Conservation (phyloP, 2,113 vertebrate species). For the Chloebia gouldiae region DNA sequence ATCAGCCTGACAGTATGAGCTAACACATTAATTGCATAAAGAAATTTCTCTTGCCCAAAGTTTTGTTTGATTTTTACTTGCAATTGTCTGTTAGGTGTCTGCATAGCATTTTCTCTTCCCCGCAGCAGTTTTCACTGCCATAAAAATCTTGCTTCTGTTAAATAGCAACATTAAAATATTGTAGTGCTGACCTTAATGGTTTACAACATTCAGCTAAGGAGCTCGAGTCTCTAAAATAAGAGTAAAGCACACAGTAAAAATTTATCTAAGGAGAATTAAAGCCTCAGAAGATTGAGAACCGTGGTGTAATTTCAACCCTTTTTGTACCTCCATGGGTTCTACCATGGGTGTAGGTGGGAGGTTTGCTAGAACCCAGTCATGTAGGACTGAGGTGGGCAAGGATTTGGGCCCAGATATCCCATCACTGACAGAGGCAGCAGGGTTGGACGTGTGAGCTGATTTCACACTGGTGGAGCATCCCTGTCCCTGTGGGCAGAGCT, state of each 20-base stretch:
- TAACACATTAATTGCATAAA: constrained; percentile 41
- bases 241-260: background rate
- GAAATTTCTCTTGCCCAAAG: constrained; percentile 38
- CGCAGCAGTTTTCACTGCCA: background rate
- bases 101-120: background rate
- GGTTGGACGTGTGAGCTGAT: background rate
- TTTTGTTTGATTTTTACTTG: constrained; percentile 30
- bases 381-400: background rate
- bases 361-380: background rate
- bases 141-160: constrained; percentile 34
- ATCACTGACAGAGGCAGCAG: background rate
- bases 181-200: constrained; percentile 30
- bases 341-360: rapidly evolving
- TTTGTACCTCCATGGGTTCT: background rate
- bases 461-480: background rate
- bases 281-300: background rate
- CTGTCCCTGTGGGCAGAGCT: rapidly evolving
- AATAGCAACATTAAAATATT: constrained; percentile 16
- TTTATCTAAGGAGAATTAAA: background rate
- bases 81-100: constrained; percentile 9
- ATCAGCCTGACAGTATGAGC: constrained; percentile 26
- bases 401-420: background rate
- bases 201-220: background rate
- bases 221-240: background rate
- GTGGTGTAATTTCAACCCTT: background rate